A percentile compares a stretch with the other conserved stretches of the same genome.
These are phyloP conservation scores for Paraplagusia blochii DNA, from an alignment of 2,113 vertebrate species.

Conservation along the genomic window DNA sequence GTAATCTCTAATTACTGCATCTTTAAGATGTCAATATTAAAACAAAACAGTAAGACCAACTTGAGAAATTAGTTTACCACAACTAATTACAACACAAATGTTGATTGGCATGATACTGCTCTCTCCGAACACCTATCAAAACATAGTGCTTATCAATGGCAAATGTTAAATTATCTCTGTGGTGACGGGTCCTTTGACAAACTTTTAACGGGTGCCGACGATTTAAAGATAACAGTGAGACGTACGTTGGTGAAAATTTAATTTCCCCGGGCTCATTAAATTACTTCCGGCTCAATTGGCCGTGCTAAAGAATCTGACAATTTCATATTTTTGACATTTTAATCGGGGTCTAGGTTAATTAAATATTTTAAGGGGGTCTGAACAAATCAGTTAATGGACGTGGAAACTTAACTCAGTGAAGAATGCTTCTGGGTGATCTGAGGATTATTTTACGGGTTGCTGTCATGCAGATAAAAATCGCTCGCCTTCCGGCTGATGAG, in stretches of 20 bases:
- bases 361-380: conserved; percentile 34
- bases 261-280: conserved; percentile 33
- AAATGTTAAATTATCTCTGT: conserved; percentile 7
- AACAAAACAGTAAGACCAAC: no score
- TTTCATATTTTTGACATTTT: conserved; percentile 50
- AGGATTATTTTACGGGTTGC: conserved; percentile 12
- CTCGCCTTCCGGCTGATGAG: conserved; percentile 45
- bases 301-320: conserved; percentile 33
- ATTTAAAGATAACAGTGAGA: conserved; percentile 8
- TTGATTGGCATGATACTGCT: no score
- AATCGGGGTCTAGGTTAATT: conserved; percentile 50
- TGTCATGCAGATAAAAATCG: conserved; percentile 19
- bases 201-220: conserved; percentile 10
- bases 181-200: conserved; percentile 15
- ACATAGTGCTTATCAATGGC: no score
- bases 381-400: conserved; percentile 45
- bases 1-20: no score
- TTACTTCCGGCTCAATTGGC: conserved; percentile 37
- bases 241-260: conserved; percentile 20
- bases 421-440: neutral
- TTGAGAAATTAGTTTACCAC: no score
- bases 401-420: conserved; percentile 20
- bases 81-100: no score
- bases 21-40: no score
- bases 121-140: no score